phyloP scores from a whole-genome alignment of 2,888 invertebrate genomes.

The Diaphora mendica region DNA sequence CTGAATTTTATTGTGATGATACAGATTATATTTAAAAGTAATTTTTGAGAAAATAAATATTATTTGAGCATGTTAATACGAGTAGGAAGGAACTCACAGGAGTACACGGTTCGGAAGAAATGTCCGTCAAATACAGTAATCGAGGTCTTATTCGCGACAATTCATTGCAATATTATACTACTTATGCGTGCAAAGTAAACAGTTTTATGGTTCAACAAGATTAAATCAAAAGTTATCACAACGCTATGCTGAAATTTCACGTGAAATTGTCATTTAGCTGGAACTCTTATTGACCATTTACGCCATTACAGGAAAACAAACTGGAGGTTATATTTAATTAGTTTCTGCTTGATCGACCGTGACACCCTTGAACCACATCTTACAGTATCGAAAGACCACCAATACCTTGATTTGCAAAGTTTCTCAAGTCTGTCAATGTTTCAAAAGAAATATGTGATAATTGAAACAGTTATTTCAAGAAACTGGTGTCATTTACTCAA shows the following conservation, averaged over 20 bases:
- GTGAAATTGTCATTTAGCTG: background rate
- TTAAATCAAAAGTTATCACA: background rate
- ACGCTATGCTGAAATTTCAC: background rate
- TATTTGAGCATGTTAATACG: background rate
- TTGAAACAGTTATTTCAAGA: constrained; percentile 10
- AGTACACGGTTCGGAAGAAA: background rate
- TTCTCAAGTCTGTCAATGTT: constrained; percentile 5
- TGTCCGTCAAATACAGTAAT: background rate
- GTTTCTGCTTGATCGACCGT: constrained; percentile 58
- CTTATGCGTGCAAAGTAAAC: background rate
- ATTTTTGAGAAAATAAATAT: background rate
- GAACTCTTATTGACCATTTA: constrained; percentile 33
- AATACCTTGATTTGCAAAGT: constrained; percentile 18
- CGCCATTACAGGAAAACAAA: constrained; percentile 22
- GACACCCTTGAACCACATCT: constrained; percentile 58
- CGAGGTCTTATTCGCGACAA: background rate
- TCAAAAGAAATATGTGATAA: constrained; percentile 19
- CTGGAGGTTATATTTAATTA: constrained; percentile 28
- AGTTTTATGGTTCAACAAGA: background rate
- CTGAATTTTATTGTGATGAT: background rate
- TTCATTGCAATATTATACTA: background rate
- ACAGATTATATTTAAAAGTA: background rate
- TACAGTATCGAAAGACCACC: constrained; percentile 32
- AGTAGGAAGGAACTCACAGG: too few relatives aligned
- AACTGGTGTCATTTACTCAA: too few relatives aligned